Base-by-base conservation (phyloP, 2,888 invertebrate species). In the Punctoribates punctum region DNA sequence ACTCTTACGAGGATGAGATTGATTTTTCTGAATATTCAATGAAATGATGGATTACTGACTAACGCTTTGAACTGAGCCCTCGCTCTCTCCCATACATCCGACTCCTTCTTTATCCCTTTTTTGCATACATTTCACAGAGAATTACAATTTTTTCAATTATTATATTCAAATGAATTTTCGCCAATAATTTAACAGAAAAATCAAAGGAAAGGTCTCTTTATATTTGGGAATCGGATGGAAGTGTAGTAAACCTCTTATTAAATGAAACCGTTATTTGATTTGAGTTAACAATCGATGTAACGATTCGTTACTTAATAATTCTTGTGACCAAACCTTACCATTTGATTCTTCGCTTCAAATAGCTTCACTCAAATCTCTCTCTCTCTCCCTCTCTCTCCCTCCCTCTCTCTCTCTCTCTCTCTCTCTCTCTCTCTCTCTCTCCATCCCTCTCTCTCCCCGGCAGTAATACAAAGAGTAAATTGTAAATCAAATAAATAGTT, bases 21-120 rank as follows among this genome's bases (percentile, higher is more conserved):
- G 65, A 65, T 65, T 65, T 65, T 4, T 17, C 4, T 65, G 25
- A 5, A 65, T 29, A 17, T 34, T 15, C 6, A 57, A 57, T 20
- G 23, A 65, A 29, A n/a, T 54, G 54, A 54, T 54, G 13, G 54
- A 54, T 54, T 54, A 54, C 54, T 54, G 54, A 20, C n/a, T 54
- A 54, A n/a, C 8, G 11, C 9, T 54, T 54, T 54, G 13, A 54
- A n/a, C 15, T 11, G 48, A 60, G 20, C 23, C 20, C 5, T 17
- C 3, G 60, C 3, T 60, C 27, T 60, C 5, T 15, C 60, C 15
- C 8, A 23, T 23, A 8, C 25, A 57, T 57, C 13, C 6, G 23
- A 57, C 1, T 23, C 13, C 23, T 23, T 46, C 9, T 46, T 46
- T 46, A 11, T 46, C 15, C 46, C 15, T 15, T 11, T 46, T 46